A percentile compares a stretch with the other conserved stretches of the same genome.
Conservation (phyloP, 1,140 invertebrate species). For the Orius laevigatus region DNA sequence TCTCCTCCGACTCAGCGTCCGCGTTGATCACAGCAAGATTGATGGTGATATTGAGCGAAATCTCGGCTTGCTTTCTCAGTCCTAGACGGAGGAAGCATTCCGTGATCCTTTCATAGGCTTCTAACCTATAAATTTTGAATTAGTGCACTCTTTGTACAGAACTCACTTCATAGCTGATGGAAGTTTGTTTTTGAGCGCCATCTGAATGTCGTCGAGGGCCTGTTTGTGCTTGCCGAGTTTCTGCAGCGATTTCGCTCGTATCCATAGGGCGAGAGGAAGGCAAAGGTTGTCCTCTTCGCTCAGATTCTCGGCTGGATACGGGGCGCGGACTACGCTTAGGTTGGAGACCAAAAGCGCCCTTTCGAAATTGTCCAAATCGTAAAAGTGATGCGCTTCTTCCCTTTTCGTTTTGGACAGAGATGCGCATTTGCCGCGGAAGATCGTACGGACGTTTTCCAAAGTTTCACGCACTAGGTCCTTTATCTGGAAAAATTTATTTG, state of each 20-base stretch:
- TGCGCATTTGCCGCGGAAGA: constrained; percentile 38
- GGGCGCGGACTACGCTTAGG: constrained; percentile 44
- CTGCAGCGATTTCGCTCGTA: constrained; percentile 38
- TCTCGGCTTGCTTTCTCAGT: constrained; percentile 33
- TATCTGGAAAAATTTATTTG: constrained; percentile 27
- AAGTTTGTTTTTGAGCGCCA: constrained; percentile 38
- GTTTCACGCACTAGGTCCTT: constrained; percentile 33
- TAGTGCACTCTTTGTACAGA: neutral
- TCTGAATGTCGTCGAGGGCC: constrained; percentile 41
- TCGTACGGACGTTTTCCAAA: constrained; percentile 33
- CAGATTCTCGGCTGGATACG: constrained; percentile 30
- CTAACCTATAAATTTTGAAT: constrained; percentile 26
- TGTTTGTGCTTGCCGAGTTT: constrained; percentile 31
- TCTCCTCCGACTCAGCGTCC: no score
- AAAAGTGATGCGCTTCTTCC: constrained; percentile 30
- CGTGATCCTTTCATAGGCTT: constrained; percentile 43
- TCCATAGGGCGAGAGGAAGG: constrained; percentile 39
- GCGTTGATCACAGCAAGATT: neutral
- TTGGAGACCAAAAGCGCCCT: constrained; percentile 40
- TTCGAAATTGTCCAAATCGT: constrained; percentile 30
- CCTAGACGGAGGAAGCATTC: constrained; percentile 39
- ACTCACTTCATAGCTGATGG: constrained; percentile 27
- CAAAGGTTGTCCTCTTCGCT: constrained; percentile 38
- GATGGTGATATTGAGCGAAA: constrained; percentile 27
- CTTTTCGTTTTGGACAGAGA: constrained; percentile 30